phyloP scores from a whole-genome alignment of 2,113 vertebrate genomes.

The Bufo bufo region DNA sequence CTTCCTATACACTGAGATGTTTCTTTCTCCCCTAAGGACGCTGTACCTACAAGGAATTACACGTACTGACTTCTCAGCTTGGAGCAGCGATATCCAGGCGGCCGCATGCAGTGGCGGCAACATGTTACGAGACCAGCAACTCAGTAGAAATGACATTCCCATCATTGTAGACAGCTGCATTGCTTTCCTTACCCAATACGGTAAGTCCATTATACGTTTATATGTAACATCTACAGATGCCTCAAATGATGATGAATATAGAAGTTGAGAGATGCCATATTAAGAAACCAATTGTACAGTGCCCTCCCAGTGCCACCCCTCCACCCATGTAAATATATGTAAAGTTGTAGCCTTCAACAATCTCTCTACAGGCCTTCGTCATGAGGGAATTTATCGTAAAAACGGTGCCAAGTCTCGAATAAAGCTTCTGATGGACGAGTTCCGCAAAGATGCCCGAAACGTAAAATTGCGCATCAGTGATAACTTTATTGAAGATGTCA shows the following conservation, averaged over 20 bases:
- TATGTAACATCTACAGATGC: neutral
- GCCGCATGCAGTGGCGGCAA: slow-evolving; percentile 88
- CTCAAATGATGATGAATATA: neutral
- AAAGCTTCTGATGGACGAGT: slow-evolving; percentile 93
- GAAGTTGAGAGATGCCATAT: neutral
- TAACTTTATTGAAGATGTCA: slow-evolving; percentile 97
- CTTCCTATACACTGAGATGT: neutral
- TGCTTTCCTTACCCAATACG: slow-evolving; percentile 95
- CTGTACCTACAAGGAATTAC: slow-evolving; percentile 90
- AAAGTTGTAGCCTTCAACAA: neutral
- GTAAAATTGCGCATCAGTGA: slow-evolving; percentile 93
- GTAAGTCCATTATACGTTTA: slow-evolving; percentile 69
- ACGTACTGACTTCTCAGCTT: slow-evolving; percentile 80
- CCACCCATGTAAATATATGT: neutral
- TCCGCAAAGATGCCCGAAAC: slow-evolving; percentile 89
- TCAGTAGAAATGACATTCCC: slow-evolving; percentile 92
- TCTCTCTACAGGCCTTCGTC: slow-evolving; percentile 78
- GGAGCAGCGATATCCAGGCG: slow-evolving; percentile 85
- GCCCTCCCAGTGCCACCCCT: neutral
- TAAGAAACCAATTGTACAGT: neutral
- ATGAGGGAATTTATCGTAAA: slow-evolving; percentile 96
- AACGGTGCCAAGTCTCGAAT: slow-evolving; percentile 93
- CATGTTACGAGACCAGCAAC: slow-evolving; percentile 88
- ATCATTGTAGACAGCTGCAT: slow-evolving; percentile 98
- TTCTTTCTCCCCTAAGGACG: slow-evolving; percentile 75